Percentiles rank a stretch among this genome's conserved stretches.
Evolutionary conservation across 1,140 invertebrate species (phyloP).

Genomic region (Charaxes varanes): DNA sequence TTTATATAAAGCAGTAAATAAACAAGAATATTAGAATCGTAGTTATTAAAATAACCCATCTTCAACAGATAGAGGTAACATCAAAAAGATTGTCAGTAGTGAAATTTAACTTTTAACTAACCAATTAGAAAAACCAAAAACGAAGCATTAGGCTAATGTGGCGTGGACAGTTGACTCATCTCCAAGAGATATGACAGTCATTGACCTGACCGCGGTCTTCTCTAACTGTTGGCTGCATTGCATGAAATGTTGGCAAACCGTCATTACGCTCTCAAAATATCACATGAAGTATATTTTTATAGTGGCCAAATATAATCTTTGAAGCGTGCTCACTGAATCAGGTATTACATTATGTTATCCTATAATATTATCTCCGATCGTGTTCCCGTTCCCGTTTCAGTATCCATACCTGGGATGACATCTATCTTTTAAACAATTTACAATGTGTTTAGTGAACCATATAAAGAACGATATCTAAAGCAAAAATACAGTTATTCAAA

Average conservation of each 20-base stretch:
- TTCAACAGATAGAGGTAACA: too few relatives aligned
- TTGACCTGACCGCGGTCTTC: slow-evolving; percentile 24
- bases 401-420: too few relatives aligned
- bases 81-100: too few relatives aligned
- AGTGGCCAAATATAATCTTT: slow-evolving; percentile 25
- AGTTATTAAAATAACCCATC: too few relatives aligned
- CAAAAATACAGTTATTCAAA: slow-evolving; percentile 45
- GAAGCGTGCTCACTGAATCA: slow-evolving; percentile 16
- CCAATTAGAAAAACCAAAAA: too few relatives aligned
- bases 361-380: too few relatives aligned
- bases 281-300: slow-evolving; percentile 21
- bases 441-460: slow-evolving; percentile 31
- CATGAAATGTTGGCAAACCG: slow-evolving; percentile 29
- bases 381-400: too few relatives aligned
- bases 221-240: slow-evolving; percentile 24
- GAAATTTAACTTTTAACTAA: too few relatives aligned
- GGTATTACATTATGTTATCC: too few relatives aligned
- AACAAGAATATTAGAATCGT: too few relatives aligned
- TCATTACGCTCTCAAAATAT: slow-evolving; percentile 25
- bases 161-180: neutral
- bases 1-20: too few relatives aligned
- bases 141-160: too few relatives aligned
- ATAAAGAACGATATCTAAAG: slow-evolving; percentile 22
- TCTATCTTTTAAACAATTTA: slow-evolving; percentile 14
- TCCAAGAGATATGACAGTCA: slow-evolving; percentile 20